A percentile compares a stretch with the other conserved stretches of the same genome.
phyloP scores from a whole-genome alignment of 2,888 invertebrate genomes.

The Hydropsyche betteni region DNA sequence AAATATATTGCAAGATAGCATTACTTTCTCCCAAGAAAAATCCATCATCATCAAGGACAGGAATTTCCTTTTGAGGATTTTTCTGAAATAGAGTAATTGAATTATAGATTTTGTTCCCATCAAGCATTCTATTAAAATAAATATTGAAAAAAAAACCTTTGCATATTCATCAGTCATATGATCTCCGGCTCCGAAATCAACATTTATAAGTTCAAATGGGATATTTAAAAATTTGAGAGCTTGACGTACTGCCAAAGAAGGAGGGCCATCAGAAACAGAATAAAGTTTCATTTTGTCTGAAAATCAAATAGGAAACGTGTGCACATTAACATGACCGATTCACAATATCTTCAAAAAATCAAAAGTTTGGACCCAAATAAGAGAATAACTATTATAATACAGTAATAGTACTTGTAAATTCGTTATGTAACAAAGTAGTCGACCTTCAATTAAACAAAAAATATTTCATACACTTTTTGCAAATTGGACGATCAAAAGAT shows the following conservation, averaged over 20 bases:
- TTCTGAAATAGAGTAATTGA: slow-evolving; percentile 60
- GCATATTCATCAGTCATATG: slow-evolving; percentile 78
- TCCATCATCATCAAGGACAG: slow-evolving; percentile 81
- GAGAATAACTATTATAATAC: too few species aligned
- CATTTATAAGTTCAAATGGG: slow-evolving; percentile 72
- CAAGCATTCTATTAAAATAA: slow-evolving; percentile 22
- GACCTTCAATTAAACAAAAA: too few species aligned
- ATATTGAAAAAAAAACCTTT: slow-evolving; percentile 61
- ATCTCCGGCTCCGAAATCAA: slow-evolving; percentile 77
- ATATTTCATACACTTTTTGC: too few species aligned
- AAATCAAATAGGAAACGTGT: slow-evolving; percentile 27
- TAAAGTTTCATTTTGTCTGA: slow-evolving; percentile 70
- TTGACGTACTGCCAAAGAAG: slow-evolving; percentile 78
- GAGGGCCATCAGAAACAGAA: slow-evolving; percentile 80
- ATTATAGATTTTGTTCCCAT: slow-evolving; percentile 54
- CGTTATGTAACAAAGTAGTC: too few species aligned
- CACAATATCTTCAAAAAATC: too few species aligned
- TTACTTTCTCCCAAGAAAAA: slow-evolving; percentile 80
- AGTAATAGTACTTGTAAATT: too few species aligned
- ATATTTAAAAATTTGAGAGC: slow-evolving; percentile 71
- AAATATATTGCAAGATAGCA: slow-evolving; percentile 75
- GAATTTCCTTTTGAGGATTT: slow-evolving; percentile 83
- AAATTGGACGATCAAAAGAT: too few species aligned
- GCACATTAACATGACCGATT: neutral
- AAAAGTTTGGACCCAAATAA: too few species aligned